A percentile compares a stretch with the other conserved stretches of the same genome.
Conservation (phyloP, 2,113 vertebrate species). For the Ictalurus punctatus region DNA sequence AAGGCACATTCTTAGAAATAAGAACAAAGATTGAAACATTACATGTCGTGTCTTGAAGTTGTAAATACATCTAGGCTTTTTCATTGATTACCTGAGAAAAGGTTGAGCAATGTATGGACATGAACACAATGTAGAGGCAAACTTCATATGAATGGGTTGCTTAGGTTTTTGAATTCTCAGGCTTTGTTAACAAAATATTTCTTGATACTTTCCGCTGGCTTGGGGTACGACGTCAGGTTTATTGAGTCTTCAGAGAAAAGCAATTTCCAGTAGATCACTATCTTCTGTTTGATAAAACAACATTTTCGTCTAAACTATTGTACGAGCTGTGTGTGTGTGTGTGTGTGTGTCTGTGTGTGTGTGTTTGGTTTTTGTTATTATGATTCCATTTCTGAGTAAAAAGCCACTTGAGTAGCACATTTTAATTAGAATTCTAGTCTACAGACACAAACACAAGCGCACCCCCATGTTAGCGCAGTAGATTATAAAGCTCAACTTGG, state of each 20-base stretch:
- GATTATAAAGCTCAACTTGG: background rate
- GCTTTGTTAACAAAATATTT: background rate
- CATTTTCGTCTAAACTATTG: background rate
- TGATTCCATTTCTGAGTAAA: background rate
- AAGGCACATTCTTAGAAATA: background rate
- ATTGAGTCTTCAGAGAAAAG: background rate
- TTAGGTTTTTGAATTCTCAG: background rate
- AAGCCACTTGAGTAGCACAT: background rate
- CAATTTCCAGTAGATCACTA: background rate
- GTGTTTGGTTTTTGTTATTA: background rate
- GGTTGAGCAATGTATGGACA: background rate
- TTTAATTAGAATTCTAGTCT: conserved; percentile 22
- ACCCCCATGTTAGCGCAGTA: background rate
- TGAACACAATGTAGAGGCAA: background rate
- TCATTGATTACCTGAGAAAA: conserved; percentile 13
- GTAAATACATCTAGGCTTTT: conserved; percentile 3
- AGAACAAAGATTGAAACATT: background rate
- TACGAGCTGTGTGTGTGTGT: background rate
- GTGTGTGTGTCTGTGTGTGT: background rate
- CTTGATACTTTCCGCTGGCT: background rate
- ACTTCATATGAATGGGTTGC: background rate
- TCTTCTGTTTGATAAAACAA: background rate
- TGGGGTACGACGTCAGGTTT: background rate
- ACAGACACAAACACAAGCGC: background rate
- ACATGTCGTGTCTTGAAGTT: conserved; percentile 5